phyloP scores from a whole-genome alignment of 2,113 vertebrate genomes.

The Apodemus speciosus region DNA sequence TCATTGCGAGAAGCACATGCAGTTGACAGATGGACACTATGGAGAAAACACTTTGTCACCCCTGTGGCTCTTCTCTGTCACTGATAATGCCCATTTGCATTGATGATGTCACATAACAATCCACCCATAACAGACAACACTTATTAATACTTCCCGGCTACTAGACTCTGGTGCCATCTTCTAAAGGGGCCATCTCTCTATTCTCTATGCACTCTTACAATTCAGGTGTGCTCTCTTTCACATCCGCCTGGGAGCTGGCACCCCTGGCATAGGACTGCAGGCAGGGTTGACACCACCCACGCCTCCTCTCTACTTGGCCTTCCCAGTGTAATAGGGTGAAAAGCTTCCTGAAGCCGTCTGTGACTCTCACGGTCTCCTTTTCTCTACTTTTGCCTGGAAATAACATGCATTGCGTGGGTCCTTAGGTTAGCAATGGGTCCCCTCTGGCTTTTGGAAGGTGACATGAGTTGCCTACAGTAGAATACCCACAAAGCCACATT shows the following conservation, averaged over 20 bases:
- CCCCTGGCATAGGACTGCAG: neutral
- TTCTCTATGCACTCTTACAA: neutral
- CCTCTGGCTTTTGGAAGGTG: neutral
- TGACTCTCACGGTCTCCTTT: neutral
- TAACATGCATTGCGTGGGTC: neutral
- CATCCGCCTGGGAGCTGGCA: neutral
- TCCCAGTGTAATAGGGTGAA: neutral
- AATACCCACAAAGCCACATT: neutral
- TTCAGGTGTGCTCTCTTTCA: neutral
- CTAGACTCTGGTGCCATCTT: neutral
- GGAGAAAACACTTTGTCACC: neutral
- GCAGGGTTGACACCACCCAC: neutral
- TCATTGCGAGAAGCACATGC: neutral
- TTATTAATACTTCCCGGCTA: neutral
- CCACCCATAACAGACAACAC: neutral
- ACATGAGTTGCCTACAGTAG: too few relatives aligned
- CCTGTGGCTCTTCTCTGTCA: neutral
- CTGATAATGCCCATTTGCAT: neutral
- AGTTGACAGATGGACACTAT: neutral
- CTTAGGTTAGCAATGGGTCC: rapidly evolving
- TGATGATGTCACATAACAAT: neutral
- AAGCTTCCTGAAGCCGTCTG: neutral
- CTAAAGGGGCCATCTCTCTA: neutral
- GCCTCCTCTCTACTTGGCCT: neutral
- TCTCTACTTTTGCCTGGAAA: neutral